These are phyloP conservation scores for Drosophila kikkawai DNA, from an alignment of 1,140 invertebrate species.

Conservation along the genomic window DNA sequence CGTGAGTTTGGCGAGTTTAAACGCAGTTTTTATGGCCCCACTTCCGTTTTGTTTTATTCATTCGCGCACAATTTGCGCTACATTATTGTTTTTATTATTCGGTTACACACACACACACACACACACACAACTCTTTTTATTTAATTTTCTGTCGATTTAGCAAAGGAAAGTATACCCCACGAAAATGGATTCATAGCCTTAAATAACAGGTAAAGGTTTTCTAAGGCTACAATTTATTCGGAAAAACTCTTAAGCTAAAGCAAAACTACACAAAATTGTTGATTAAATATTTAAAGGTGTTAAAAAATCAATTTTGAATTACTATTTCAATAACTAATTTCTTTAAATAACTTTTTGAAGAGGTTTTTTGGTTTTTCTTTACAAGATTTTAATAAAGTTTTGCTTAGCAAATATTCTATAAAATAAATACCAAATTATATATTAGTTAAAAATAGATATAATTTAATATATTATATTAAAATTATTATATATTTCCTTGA, in stretches of 20 bases:
- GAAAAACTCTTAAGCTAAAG: background rate
- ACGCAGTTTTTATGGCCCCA: constrained; percentile 77
- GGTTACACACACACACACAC: constrained; percentile 26
- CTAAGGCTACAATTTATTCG: background rate
- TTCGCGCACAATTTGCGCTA: constrained; percentile 80
- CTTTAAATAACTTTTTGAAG: too few species aligned
- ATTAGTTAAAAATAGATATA: too few species aligned
- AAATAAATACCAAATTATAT: too few species aligned
- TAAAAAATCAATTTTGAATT: background rate
- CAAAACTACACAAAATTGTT: background rate
- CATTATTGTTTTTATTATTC: constrained; percentile 82
- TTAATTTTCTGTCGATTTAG: constrained; percentile 67
- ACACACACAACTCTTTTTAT: constrained; percentile 1
- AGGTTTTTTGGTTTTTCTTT: too few species aligned
- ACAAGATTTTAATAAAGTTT: too few species aligned
- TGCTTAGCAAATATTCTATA: too few species aligned
- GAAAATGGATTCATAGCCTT: background rate
- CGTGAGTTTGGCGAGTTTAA: constrained; percentile 61
- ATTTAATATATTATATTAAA: too few species aligned
- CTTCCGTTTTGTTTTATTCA: constrained; percentile 80
- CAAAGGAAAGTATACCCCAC: constrained; percentile 26
- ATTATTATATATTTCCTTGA: too few species aligned
- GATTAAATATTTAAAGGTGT: background rate
- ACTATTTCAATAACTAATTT: too few species aligned
- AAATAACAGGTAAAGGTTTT: constrained; percentile 3